Conservation (phyloP, 2,888 invertebrate species). For the Tortrix viridana region DNA sequence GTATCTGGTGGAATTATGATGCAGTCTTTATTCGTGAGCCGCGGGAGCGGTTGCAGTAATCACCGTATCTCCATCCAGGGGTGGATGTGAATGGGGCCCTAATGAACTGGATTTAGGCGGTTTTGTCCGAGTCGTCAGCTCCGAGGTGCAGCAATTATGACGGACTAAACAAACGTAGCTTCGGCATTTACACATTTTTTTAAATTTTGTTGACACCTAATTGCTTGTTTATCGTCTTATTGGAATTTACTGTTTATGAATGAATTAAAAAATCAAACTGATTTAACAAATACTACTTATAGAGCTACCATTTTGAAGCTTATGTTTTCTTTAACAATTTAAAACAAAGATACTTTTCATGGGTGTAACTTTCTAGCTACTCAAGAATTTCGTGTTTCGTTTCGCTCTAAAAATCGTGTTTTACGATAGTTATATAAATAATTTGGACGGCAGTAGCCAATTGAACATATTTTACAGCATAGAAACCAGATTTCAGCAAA, state of each 20-base stretch:
- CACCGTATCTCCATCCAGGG: slow-evolving; percentile 84
- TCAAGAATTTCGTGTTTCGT: too few species aligned
- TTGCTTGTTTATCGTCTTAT: slow-evolving; percentile 27
- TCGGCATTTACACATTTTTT: slow-evolving; percentile 62
- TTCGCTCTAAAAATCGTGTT: too few species aligned
- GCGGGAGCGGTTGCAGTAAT: slow-evolving; percentile 85
- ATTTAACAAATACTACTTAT: too few species aligned
- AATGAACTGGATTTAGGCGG: slow-evolving; percentile 85
- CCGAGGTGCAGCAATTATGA: slow-evolving; percentile 82
- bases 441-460: too few species aligned
- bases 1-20: slow-evolving; percentile 84
- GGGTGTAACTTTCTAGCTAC: too few species aligned
- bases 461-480: too few species aligned
- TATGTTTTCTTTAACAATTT: too few species aligned
- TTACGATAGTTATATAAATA: too few species aligned
- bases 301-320: too few species aligned
- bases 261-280: too few species aligned
- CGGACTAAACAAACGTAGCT: slow-evolving; percentile 77
- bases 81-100: slow-evolving; percentile 82
- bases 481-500: too few species aligned
- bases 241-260: neutral
- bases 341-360: too few species aligned
- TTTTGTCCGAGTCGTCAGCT: slow-evolving; percentile 82
- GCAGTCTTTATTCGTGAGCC: slow-evolving; percentile 84
- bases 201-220: slow-evolving; percentile 40